Base-by-base conservation (phyloP, 2,888 invertebrate species). In the Peribatodes rhomboidaria region DNA sequence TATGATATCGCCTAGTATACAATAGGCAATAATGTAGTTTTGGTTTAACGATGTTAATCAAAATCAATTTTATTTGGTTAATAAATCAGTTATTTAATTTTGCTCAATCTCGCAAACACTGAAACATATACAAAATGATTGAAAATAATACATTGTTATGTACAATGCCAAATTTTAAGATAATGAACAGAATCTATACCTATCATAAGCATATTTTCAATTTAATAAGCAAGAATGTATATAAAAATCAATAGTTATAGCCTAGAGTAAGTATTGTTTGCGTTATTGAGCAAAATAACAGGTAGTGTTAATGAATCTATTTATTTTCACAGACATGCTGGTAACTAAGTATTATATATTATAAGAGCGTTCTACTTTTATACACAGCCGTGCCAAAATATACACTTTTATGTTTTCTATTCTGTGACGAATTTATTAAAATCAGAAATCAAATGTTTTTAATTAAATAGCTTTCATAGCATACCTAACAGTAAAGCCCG, bases 331-430 rank as follows among this genome's bases (percentile, higher is more conserved):
- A 69, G 65, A 76, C 66, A 67, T 70, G 75, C 74, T 74, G 73
- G 70, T 78, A 79, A 78, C 75, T 77, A 74, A 85, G 83, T 85
- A 84, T 84, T 84, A 84, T 80, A 82, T 80, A 82, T 78, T 74
- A 75, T 72, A 77, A 67, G 78, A 80, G 76, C 81, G 73, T 82
- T 83, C 79, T 85, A 85, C 76, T 84, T 84, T 82, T 81, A 74
- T 82, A 85, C 76, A 74, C 71, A 81, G 73, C 85, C 80, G 89
- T 89, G 89, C 89, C 89, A 89, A 89, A 89, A 83, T 78, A 81
- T 70, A 73, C 55, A 65, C 49, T 53, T 54, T 69, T 68, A 59
- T 60, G 54, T 63, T 60, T 63, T 58, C 35, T 57, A 46, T 60
- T 61, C 47, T 27, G 33, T 41, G 6, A 46, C 39, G 27, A 44